These are phyloP conservation scores for Clistopyga incitator DNA, from an alignment of 2,888 invertebrate species.

Conservation along the genomic window DNA sequence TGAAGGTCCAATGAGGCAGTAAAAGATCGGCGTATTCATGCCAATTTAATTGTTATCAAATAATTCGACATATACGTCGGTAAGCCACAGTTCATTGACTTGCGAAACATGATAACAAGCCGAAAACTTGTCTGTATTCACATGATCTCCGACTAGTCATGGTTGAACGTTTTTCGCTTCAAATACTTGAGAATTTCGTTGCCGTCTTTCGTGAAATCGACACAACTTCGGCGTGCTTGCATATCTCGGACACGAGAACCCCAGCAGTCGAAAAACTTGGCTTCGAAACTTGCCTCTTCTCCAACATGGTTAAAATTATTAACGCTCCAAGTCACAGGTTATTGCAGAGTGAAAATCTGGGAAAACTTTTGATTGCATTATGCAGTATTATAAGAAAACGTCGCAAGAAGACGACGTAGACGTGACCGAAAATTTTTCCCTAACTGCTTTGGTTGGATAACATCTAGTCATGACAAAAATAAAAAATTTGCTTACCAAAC, in stretches of 20 bases:
- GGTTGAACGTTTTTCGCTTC: constrained; percentile 46
- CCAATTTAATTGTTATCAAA: neutral
- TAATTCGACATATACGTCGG: neutral
- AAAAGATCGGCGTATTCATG: neutral
- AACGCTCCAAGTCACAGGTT: constrained; percentile 72
- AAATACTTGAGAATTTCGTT: constrained; percentile 41
- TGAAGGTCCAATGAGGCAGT: neutral
- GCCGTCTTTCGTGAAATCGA: constrained; percentile 26
- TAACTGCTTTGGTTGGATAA: neutral
- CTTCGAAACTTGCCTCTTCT: constrained; percentile 36
- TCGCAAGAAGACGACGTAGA: constrained; percentile 14
- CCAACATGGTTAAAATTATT: constrained; percentile 77
- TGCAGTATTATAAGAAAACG: constrained; percentile 33
- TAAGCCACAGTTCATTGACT: constrained; percentile 1
- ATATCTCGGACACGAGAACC: constrained; percentile 19
- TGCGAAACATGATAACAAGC: constrained; percentile 3
- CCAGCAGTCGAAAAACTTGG: constrained; percentile 54
- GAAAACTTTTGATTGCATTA: constrained; percentile 74
- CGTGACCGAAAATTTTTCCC: neutral
- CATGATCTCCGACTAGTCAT: neutral
- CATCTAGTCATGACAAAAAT: neutral
- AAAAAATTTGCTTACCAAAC: constrained; percentile 6
- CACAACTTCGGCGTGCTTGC: constrained; percentile 21
- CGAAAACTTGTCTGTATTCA: constrained; percentile 23
- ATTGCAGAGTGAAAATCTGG: constrained; percentile 71